These are phyloP conservation scores for Oncorhynchus clarkii DNA, from an alignment of 2,113 vertebrate species.

Conservation along the genomic window DNA sequence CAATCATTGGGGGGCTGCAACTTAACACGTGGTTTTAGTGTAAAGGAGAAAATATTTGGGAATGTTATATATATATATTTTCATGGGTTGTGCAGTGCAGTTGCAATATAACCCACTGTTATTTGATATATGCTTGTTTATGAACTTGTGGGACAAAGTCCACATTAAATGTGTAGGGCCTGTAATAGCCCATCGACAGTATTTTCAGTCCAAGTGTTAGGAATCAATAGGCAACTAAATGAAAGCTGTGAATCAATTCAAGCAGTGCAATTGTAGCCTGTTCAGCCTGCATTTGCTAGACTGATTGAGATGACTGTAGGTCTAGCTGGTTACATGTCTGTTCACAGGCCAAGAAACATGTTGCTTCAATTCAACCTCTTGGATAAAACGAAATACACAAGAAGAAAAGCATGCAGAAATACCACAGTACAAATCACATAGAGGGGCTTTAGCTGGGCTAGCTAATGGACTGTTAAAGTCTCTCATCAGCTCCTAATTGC, in stretches of 20 bases:
- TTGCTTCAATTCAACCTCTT: background rate
- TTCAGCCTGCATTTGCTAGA: no score
- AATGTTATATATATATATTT: background rate
- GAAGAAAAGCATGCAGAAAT: background rate
- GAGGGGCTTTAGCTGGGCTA: background rate
- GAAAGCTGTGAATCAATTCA: no score
- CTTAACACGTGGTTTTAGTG: constrained; percentile 80
- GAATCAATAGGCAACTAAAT: no score
- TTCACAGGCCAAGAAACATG: background rate
- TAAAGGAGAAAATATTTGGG: constrained; percentile 22
- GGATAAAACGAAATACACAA: background rate
- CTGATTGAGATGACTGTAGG: background rate
- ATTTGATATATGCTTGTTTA: background rate
- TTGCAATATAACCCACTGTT: background rate
- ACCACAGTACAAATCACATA: background rate
- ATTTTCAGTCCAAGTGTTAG: no score
- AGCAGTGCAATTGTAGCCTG: no score
- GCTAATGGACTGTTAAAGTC: constrained; percentile 10
- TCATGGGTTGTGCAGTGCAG: background rate
- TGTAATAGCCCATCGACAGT: no score
- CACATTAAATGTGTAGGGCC: constrained; percentile 1
- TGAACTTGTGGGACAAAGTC: no score
- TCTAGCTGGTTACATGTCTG: no score
- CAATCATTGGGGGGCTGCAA: constrained; percentile 60
- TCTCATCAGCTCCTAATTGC: constrained; percentile 19